These are phyloP conservation scores for Gisinianus flammeolus DNA, from an alignment of 2,888 invertebrate species.

Conservation along the genomic window DNA sequence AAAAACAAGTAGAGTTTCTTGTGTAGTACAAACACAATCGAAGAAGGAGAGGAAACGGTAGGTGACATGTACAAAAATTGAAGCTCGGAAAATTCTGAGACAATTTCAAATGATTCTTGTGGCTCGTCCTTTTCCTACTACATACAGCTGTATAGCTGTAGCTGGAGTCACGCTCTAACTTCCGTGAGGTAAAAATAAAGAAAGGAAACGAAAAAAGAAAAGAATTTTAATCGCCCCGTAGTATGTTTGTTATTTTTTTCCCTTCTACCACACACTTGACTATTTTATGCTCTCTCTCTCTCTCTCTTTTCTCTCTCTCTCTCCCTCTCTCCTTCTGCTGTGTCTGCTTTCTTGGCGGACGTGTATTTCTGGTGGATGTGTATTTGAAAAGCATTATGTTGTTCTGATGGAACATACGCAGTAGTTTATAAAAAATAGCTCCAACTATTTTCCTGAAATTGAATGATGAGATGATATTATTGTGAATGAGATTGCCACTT, in stretches of 20 bases:
- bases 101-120: not conserved
- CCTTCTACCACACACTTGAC: not conserved
- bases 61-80: not conserved
- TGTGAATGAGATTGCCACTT: not conserved
- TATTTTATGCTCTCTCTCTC: not conserved
- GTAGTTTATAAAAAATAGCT: not conserved
- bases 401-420: too few relatives aligned
- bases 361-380: too few relatives aligned
- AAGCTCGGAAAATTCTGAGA: not conserved
- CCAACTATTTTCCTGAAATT: not conserved
- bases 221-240: conserved; percentile 15
- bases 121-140: not conserved
- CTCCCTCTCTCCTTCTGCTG: not conserved
- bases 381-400: not conserved
- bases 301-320: not conserved
- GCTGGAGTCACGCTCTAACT: not conserved
- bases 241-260: not conserved
- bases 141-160: too few relatives aligned
- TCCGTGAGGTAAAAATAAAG: conserved; percentile 27
- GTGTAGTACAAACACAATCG: too few relatives aligned
- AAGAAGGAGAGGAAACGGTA: not conserved
- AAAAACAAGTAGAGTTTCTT: not conserved
- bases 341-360: too few relatives aligned
- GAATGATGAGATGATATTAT: not conserved
- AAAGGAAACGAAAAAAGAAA: not conserved